These are phyloP conservation scores for Hystrix cristata DNA, from an alignment of 2,113 vertebrate species.

Conservation along the genomic window DNA sequence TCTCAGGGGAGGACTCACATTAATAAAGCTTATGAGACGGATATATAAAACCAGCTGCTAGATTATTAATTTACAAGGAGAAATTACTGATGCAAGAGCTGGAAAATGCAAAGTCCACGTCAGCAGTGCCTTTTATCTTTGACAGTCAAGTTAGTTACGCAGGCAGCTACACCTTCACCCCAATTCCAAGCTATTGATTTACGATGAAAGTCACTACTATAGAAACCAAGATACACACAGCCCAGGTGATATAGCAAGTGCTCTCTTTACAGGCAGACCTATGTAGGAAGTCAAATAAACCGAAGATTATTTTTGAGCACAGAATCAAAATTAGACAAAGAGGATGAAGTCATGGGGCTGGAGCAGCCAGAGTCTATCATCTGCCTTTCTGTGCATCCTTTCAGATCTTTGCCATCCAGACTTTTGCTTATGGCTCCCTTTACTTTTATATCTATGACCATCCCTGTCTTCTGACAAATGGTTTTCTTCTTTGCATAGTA, in stretches of 20 bases:
- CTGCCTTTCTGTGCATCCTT: neutral
- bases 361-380: neutral
- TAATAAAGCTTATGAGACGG: constrained; percentile 65
- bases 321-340: neutral
- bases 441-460: neutral
- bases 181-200: neutral
- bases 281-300: neutral
- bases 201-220: constrained; percentile 9
- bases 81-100: constrained; percentile 39
- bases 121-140: neutral
- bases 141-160: neutral
- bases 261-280: neutral
- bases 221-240: constrained; percentile 5
- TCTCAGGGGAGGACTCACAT: neutral
- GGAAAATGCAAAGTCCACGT: neutral
- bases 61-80: constrained; percentile 61
- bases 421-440: neutral
- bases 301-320: neutral
- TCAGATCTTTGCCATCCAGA: neutral
- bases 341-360: neutral
- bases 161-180: neutral
- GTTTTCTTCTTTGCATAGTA: neutral
- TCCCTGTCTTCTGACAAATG: neutral
- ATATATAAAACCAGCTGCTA: constrained; percentile 55
- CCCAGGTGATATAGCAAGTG: neutral